A percentile compares a stretch with the other conserved stretches of the same genome.
Evolutionary conservation across 2,888 invertebrate species (phyloP).

Genomic region (Nymphalis urticae): DNA sequence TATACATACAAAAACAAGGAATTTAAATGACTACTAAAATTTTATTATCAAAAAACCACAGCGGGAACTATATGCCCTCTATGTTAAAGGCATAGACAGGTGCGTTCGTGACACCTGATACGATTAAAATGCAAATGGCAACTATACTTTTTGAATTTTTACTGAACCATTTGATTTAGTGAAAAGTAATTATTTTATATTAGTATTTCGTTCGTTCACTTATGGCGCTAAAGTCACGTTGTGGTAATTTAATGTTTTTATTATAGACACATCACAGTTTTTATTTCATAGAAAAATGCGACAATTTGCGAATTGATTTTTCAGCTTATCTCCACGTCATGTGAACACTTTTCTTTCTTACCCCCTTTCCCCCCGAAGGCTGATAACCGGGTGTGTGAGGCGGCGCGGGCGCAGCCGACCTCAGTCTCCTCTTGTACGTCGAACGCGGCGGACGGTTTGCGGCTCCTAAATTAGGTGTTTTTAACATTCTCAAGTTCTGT

Average conservation of each 20-base stretch:
- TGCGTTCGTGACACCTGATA: constrained; percentile 28
- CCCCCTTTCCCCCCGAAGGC: constrained; percentile 64
- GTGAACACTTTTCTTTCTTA: constrained; percentile 71
- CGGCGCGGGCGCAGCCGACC: constrained; percentile 71
- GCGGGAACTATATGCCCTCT: constrained; percentile 9
- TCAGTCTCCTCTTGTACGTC: constrained; percentile 65
- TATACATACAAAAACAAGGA: too few species aligned
- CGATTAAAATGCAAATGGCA: constrained; percentile 18
- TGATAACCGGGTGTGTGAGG: constrained; percentile 68
- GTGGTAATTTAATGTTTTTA: not conserved
- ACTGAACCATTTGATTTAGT: too few species aligned
- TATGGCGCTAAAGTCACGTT: not conserved
- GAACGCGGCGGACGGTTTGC: constrained; percentile 55
- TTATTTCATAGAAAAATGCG: constrained; percentile 20
- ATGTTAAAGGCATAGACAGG: constrained; percentile 27
- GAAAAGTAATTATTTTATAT: not conserved
- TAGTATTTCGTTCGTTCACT: not conserved
- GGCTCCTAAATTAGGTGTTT: constrained; percentile 18
- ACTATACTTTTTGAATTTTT: constrained; percentile 1
- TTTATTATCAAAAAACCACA: too few species aligned
- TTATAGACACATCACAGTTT: too few species aligned
- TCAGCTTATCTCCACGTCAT: constrained; percentile 66
- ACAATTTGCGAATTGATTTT: constrained; percentile 48
- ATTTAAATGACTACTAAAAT: too few species aligned
- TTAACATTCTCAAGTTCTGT: constrained; percentile 39